Evolutionary conservation across 2,797 vertebrate species (phyloP), one percentile per base, ranked within the genome.

Genomic region (Sylvilagus floridanus): DNA sequence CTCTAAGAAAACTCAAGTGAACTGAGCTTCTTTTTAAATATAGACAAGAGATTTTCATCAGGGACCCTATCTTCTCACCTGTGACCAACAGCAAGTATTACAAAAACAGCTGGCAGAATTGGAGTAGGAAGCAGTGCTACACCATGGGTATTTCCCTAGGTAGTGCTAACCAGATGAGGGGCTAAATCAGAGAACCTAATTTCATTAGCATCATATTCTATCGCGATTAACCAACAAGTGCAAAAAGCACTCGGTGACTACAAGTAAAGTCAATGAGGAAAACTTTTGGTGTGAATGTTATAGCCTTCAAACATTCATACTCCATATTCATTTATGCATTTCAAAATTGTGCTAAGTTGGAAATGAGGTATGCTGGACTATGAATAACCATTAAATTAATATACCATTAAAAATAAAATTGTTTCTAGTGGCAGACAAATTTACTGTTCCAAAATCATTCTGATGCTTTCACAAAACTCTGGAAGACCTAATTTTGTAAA

Each of bases 401-500:
- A 88, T 19, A 26, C 47, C 82, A 83, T 90, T 90, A 62, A 87
- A 93, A 95, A 76, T 93, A 91, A 93, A 94, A 83, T 9, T 79
- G 4, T 88, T 94, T 93, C 72, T 93, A 30, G 1, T n/a, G 26
- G 47, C 57, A 93, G 93, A 77, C 69, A 79, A 90, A 93, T 47
- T 50, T 24, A 91, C 1, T 30, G 76, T 50, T 79, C 42, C 62
- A 78, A 42, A 89, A 90, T 81, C 88, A 92, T 35, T 90, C 72
- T 24, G 47, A 76, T 47, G 28, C 83, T 69, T 96, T 89, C 92
- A 91, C 14, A 78, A 86, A 93, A 86, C n/a, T 35, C 68, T 62
- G 17, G 54, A 91, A 89, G 65, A 89, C 10, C 84, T 92, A 86
- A 92, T 93, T 96, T 72, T 75, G 71, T 26, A 96, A 95, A 93